Conservation (phyloP, 2,888 invertebrate genomes). For the Caradrina kadenii region DNA sequence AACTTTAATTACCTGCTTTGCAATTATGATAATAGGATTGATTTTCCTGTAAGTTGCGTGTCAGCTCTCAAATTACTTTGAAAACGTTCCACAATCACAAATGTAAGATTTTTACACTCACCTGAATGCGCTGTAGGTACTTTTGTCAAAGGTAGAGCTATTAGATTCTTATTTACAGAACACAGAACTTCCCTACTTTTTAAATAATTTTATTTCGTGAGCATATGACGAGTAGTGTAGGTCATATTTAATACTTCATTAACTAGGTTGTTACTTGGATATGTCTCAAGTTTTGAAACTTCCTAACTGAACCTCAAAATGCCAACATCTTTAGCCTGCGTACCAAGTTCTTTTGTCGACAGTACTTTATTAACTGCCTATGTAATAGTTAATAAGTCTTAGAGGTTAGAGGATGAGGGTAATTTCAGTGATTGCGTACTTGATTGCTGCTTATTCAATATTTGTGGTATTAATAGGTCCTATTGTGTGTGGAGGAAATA, state of each 20-base stretch:
- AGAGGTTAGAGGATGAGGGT: constrained; percentile 65
- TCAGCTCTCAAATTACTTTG: no score
- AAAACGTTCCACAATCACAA: no score
- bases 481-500: constrained; percentile 48
- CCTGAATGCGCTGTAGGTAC: no score
- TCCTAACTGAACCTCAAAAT: not conserved
- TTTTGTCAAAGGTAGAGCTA: no score
- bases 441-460: constrained; percentile 59
- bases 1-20: not conserved
- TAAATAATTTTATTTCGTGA: no score
- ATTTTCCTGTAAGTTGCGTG: not conserved
- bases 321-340: not conserved
- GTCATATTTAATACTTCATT: no score
- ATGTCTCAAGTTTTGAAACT: not conserved
- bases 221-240: no score
- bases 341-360: not conserved
- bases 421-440: constrained; percentile 63
- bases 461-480: constrained; percentile 45
- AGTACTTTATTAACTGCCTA: constrained; percentile 51
- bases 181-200: no score
- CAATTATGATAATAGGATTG: not conserved
- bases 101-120: no score
- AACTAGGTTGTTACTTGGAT: not conserved
- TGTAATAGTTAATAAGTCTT: constrained; percentile 55
- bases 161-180: no score